Evolutionary conservation across 2,797 vertebrate genomes (phyloP), one percentile per base, ranked within the genome.

Genomic region (Eupleurogrammus muticus): DNA sequence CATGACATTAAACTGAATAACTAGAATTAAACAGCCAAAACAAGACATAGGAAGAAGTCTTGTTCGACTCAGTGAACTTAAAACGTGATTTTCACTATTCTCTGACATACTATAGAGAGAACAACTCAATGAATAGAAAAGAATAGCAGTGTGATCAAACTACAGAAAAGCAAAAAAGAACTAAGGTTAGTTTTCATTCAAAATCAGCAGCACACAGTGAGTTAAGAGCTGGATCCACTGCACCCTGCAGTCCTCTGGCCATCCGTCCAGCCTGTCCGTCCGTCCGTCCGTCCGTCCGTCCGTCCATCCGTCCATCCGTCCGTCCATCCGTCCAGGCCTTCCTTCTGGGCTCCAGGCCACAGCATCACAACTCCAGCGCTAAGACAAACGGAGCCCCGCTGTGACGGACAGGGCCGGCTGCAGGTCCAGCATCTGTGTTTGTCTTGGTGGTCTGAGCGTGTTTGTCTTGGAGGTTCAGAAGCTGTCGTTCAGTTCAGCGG

Each of bases 341-440:
- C n/a, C n/a, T n/a, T n/a, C n/a, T n/a, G n/a, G n/a, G n/a, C 47
- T 24, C 53, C 40, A n/a, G 3, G 32, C 49, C 24, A 42, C 50
- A 21, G 68, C 56, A 3, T 16, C 46, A 21, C n/a, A 58, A 7
- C 42, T 9, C 5, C 38, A 66, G 55, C 56, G 6, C 2, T 9
- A 65, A 60, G 61, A 70, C 1, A 61, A 73, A 73, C 65, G 1
- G 2, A 28, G 35, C 44, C 57, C 63, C 5, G 44, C 62, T 28
- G 56, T 32, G 62, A 19, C 47, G 23, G 40, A 53, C 14, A 5
- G n/a, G 13, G 52, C 61, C 19, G 52, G 10, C 65, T 38, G 53
- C 64, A 49, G 49, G 0, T 19, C 50, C 57, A 13, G 35, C 0
- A 64, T 8, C 63, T 51, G 60, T 28, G 62, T 34, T 67, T 12